Conservation (phyloP, 2,113 vertebrate species). For the Puma concolor region DNA sequence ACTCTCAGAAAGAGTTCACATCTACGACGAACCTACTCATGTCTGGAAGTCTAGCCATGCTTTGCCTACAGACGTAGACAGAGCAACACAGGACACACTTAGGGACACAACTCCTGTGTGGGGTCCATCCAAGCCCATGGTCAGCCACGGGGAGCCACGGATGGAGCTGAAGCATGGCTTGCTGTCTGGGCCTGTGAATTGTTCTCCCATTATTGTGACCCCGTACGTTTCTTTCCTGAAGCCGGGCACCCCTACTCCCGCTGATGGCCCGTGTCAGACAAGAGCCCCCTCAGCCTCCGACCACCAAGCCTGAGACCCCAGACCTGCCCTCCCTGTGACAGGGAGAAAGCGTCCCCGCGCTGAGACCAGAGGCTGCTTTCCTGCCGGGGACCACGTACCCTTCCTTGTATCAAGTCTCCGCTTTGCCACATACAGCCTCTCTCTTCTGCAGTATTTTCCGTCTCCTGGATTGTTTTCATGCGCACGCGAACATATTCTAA, state of each 20-base stretch:
- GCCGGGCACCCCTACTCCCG: fast-evolving
- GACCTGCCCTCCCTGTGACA: too few species aligned
- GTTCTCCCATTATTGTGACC: fast-evolving
- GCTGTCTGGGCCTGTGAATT: fast-evolving
- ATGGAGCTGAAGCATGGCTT: fast-evolving
- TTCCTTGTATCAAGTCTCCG: fast-evolving
- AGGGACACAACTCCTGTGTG: fast-evolving
- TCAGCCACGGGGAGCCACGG: fast-evolving
- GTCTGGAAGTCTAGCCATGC: fast-evolving
- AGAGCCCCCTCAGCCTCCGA: background rate
- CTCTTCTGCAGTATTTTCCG: too few species aligned
- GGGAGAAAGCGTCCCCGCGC: fast-evolving
- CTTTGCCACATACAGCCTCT: fast-evolving
- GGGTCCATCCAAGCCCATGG: background rate
- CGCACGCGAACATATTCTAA: fast-evolving
- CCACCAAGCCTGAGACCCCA: fast-evolving
- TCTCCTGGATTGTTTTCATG: too few species aligned
- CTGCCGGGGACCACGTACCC: background rate
- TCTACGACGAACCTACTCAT: fast-evolving
- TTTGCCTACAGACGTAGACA: fast-evolving
- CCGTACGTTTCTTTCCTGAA: too few species aligned
- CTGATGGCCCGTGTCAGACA: fast-evolving
- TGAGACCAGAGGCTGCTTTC: fast-evolving
- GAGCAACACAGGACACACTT: too few species aligned
- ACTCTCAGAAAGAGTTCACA: background rate